phyloP scores from a whole-genome alignment of 2,797 vertebrate genomes.

The Malacoraja senta region DNA sequence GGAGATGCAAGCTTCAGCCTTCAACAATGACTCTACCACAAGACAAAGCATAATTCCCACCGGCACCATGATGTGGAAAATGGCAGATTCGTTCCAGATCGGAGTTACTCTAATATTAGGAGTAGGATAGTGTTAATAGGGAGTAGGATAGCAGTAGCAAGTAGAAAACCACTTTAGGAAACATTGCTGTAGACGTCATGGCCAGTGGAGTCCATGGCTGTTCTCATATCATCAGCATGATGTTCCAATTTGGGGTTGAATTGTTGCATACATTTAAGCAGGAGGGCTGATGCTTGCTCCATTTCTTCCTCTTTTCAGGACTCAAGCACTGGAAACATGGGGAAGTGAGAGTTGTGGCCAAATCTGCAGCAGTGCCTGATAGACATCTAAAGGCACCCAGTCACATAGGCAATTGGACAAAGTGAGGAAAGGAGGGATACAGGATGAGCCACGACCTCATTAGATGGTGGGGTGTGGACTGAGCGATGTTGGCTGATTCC shows the following conservation, averaged over 20 bases:
- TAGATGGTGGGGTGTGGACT: too few relatives aligned
- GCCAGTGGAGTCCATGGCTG: background rate
- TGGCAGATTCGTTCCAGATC: background rate
- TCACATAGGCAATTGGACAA: too few relatives aligned
- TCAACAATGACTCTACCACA: background rate
- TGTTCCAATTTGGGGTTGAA: background rate
- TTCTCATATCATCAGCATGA: background rate
- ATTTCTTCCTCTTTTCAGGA: conserved; percentile 48
- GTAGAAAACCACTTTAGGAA: background rate
- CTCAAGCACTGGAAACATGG: background rate
- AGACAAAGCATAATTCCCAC: background rate
- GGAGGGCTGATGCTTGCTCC: conserved; percentile 57
- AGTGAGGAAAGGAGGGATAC: too few relatives aligned
- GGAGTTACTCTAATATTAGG: background rate
- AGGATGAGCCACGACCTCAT: too few relatives aligned
- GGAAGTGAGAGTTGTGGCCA: background rate
- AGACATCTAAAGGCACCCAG: too few relatives aligned
- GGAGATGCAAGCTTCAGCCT: background rate
- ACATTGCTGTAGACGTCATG: background rate
- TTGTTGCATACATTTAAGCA: conserved; percentile 50
- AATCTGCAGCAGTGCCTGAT: background rate
- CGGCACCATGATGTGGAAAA: background rate
- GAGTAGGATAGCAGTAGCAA: background rate
- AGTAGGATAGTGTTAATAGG: background rate
- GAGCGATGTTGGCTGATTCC: too few relatives aligned